Evolutionary conservation across 1,140 invertebrate species (phyloP).

Genomic region (Brachystomella parvula): DNA sequence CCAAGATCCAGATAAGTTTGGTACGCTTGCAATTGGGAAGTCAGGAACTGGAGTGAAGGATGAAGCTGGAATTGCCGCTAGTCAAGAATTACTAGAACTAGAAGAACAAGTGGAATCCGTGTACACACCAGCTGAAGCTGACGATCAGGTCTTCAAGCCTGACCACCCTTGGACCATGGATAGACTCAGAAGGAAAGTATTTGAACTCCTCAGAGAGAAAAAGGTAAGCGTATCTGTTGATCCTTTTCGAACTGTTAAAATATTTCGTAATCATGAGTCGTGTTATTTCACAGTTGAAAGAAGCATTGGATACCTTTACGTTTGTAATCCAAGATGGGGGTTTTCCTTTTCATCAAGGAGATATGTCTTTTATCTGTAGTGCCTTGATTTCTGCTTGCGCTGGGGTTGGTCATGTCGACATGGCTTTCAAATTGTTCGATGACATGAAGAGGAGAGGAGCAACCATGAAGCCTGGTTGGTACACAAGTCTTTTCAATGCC

Average conservation of each 20-base stretch:
- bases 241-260: not conserved
- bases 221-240: conserved; percentile 13
- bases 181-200: conserved; percentile 19
- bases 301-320: conserved; percentile 26
- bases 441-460: conserved; percentile 68
- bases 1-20: conserved; percentile 18
- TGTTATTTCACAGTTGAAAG: conserved; percentile 20
- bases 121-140: conserved; percentile 21
- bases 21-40: conserved; percentile 3
- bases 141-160: conserved; percentile 22
- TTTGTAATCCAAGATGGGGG: conserved; percentile 23
- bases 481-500: conserved; percentile 77
- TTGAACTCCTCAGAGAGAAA: conserved; percentile 5
- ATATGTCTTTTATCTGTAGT: conserved; percentile 59
- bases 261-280: conserved; percentile 1
- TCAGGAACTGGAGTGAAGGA: not conserved
- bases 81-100: not conserved
- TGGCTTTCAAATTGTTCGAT: conserved; percentile 72
- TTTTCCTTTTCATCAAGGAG: conserved; percentile 16
- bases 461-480: conserved; percentile 58
- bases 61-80: not conserved
- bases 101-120: not conserved
- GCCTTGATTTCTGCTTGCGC: conserved; percentile 71
- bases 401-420: conserved; percentile 67
- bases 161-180: conserved; percentile 16